Percentiles rank a stretch among this genome's conserved stretches.
Conservation (phyloP, 2,888 invertebrate species). For the Leptopilina drosophilae region DNA sequence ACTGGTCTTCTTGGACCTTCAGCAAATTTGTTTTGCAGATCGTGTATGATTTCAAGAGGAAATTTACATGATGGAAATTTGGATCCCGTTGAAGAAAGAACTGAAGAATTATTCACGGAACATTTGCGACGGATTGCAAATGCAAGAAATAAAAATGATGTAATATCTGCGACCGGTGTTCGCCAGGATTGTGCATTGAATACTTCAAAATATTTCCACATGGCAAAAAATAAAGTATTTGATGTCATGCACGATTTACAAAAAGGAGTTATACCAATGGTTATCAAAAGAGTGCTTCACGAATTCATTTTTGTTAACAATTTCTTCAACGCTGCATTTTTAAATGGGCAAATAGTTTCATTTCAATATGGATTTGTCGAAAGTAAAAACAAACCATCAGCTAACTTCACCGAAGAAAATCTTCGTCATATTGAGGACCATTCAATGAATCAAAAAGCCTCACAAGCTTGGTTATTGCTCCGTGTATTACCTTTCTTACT, state of each 20-base stretch:
- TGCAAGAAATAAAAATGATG: conserved; percentile 22
- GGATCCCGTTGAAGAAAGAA: conserved; percentile 41
- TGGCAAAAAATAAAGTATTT: conserved; percentile 46
- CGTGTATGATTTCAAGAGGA: conserved; percentile 45
- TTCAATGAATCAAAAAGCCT: conserved; percentile 51
- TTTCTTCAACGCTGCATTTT: conserved; percentile 38
- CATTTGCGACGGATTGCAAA: conserved; percentile 37
- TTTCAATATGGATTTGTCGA: conserved; percentile 45
- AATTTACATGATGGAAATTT: conserved; percentile 41
- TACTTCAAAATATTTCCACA: conserved; percentile 15
- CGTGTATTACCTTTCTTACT: conserved; percentile 51
- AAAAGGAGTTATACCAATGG: conserved; percentile 52
- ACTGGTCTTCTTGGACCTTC: conserved; percentile 50
- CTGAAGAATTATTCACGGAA: conserved; percentile 42
- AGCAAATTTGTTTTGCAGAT: conserved; percentile 47
- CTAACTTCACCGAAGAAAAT: conserved; percentile 52
- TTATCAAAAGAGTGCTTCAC: conserved; percentile 48
- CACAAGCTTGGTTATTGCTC: conserved; percentile 51
- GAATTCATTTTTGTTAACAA: conserved; percentile 23
- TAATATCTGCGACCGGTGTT: conserved; percentile 45
- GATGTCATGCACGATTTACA: conserved; percentile 48
- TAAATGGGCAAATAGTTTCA: conserved; percentile 43
- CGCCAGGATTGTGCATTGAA: conserved; percentile 45
- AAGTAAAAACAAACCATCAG: conserved; percentile 50
- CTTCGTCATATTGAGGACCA: conserved; percentile 48